These are phyloP conservation scores for Buphagus erythrorhynchus DNA, from an alignment of 2,797 vertebrate species.

Conservation along the genomic window DNA sequence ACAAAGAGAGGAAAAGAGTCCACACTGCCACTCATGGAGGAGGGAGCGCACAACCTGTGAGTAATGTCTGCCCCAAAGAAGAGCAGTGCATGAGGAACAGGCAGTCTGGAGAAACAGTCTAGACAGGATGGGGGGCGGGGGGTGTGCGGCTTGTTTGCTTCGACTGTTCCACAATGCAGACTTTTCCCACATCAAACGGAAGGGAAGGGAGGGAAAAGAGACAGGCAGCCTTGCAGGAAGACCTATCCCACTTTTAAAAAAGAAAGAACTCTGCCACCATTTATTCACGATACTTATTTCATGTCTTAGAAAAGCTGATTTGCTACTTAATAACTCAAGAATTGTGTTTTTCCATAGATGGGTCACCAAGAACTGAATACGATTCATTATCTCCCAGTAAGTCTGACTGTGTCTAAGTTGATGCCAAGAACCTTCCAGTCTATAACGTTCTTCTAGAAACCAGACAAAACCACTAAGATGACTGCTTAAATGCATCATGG, in stretches of 20 bases:
- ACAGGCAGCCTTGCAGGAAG: background rate
- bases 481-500: background rate
- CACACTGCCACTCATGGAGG: accelerated
- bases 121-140: background rate
- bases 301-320: background rate
- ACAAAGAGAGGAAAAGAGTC: background rate
- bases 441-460: background rate
- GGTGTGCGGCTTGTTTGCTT: background rate
- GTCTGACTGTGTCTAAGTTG: accelerated
- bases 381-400: background rate
- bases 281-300: background rate
- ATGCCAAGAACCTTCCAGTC: background rate
- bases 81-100: background rate
- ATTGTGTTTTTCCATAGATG: background rate
- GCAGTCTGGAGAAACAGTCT: background rate
- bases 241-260: background rate
- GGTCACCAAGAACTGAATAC: background rate
- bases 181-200: background rate
- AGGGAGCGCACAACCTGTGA: background rate
- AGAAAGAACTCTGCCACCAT: background rate
- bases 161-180: background rate
- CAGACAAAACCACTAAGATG: background rate
- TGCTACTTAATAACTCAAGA: background rate
- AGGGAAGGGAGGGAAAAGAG: background rate
- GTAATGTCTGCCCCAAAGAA: background rate